Base-by-base conservation (phyloP, 2,113 vertebrate genomes). In the Brachyistius frenatus region DNA sequence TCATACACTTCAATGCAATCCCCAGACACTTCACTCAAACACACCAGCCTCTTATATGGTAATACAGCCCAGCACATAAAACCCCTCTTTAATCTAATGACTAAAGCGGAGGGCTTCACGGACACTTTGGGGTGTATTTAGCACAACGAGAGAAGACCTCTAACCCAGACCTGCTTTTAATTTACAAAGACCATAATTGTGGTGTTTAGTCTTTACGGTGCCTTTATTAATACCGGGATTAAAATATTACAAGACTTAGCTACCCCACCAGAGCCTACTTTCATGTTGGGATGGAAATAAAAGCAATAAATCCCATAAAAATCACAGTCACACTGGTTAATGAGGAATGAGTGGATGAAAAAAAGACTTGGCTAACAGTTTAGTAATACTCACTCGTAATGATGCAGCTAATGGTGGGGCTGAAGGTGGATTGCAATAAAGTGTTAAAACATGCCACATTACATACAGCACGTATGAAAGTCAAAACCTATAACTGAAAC, bases 81-180 rank as follows among this genome's bases (percentile, higher is more conserved):
- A 62, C 23, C 49, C 37, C 78, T 80, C 65, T 90, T 80, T 89
- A 74, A 80, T 86, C 62, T 84, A 80, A 82, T 66, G 80, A 80
- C 53, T 68, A 75, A 71, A 85, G 82, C 33, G n/a, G 53, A 79
- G 39, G 2, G 61, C 78, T 80, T 70, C 69, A 56, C 69, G 9
- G 47, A 71, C 63, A 69, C 81, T 80, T 73, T 73, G 32, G 2
- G 35, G 74, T 50, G 60, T 60, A 63, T 75, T 89, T 74, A 79
- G 55, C 65, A 77, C 62, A 80, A 84, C 78, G 61, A 81, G 44
- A 73, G 52, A 66, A 52, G 32, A 52, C 39, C 71, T 78, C 55
- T 82, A 31, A 82, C 56, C 61, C 36, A 60, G 58, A 78, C 63
- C 32, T 67, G 56, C 10, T 78, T 72, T 74, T 57, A 54, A 63